These are phyloP conservation scores for Microplitis mediator DNA, from an alignment of 1,140 invertebrate genomes.

Conservation along the genomic window DNA sequence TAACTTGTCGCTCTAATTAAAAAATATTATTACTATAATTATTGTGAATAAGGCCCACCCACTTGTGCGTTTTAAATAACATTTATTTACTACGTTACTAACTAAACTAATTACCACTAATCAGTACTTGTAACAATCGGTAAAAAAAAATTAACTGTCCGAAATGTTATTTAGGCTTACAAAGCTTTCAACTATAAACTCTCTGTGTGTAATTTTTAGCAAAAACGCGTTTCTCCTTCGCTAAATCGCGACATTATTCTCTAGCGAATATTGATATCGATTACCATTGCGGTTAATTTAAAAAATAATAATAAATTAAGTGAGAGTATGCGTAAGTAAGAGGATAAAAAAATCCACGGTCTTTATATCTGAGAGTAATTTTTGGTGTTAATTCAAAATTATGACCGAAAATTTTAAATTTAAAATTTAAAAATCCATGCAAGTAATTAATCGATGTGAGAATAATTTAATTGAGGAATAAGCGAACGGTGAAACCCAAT, in stretches of 20 bases:
- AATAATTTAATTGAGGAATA: conserved; percentile 22
- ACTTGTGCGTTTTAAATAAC: background rate
- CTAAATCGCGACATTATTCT: background rate
- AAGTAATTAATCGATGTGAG: conserved; percentile 1
- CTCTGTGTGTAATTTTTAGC: background rate
- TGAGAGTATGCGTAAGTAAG: background rate
- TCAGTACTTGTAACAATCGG: too few species aligned
- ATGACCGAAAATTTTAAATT: too few species aligned
- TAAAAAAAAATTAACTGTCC: too few species aligned
- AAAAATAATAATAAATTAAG: background rate
- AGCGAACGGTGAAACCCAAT: conserved; percentile 39
- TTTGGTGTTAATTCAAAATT: background rate
- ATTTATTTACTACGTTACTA: too few species aligned
- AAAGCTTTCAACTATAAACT: background rate
- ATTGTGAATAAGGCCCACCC: background rate
- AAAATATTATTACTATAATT: too few species aligned
- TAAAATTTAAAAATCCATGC: conserved; percentile 8
- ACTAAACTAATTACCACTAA: background rate
- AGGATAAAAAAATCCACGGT: conserved; percentile 21
- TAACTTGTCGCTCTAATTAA: too few species aligned
- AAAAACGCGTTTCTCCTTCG: background rate
- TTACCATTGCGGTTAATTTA: background rate
- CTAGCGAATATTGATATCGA: background rate
- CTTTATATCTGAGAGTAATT: conserved; percentile 35
- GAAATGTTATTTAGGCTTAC: too few species aligned